A percentile compares a stretch with the other conserved stretches of the same genome.
These are phyloP conservation scores for Indicator maculatus DNA, from an alignment of 2,113 vertebrate species.

Conservation along the genomic window DNA sequence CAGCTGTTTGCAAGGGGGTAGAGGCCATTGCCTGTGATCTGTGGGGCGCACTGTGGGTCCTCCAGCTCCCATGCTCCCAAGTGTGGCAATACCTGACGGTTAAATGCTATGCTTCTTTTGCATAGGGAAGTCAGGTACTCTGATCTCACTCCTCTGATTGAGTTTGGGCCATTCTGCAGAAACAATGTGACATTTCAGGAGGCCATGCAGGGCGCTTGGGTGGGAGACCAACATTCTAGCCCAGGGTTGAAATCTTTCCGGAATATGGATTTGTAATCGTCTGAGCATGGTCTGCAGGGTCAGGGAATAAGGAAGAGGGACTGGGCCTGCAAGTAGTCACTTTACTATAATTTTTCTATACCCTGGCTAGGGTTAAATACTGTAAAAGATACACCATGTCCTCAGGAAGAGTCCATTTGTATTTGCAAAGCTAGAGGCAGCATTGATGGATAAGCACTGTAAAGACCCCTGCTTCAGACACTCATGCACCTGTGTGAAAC, in stretches of 20 bases:
- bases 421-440: neutral
- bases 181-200: neutral
- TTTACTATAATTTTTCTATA: neutral
- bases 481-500: neutral
- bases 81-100: rapidly evolving
- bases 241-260: neutral
- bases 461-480: neutral
- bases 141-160: neutral
- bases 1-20: neutral
- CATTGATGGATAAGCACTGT: neutral
- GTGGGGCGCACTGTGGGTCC: neutral
- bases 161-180: neutral
- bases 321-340: neutral
- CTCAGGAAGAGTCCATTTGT: neutral
- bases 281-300: neutral
- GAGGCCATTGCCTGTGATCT: neutral
- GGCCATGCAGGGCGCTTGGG: neutral
- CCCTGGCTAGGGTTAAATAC: neutral
- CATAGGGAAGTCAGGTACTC: neutral
- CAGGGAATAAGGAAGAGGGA: neutral
- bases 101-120: neutral
- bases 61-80: neutral
- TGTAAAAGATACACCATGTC: neutral
- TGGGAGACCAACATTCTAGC: neutral
- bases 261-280: neutral